These are phyloP conservation scores for Anguilla pacifica DNA, from an alignment of 2,797 vertebrate genomes.

Conservation along the genomic window DNA sequence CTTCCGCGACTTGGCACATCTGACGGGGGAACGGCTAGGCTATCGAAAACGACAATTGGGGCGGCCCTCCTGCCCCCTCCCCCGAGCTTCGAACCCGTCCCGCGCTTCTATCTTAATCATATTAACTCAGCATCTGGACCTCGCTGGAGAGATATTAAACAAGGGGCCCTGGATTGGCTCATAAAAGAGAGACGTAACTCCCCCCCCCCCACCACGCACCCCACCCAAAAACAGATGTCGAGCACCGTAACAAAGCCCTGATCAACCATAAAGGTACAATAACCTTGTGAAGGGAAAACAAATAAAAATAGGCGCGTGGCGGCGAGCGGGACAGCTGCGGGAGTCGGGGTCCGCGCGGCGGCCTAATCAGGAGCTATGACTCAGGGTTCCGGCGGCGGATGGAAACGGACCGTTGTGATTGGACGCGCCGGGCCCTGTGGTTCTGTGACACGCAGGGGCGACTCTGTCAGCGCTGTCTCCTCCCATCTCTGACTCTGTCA, in stretches of 20 bases:
- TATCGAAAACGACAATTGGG: not conserved
- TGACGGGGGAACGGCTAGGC: not conserved
- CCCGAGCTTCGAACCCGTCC: conserved; percentile 68
- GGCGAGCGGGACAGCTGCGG: conserved; percentile 82
- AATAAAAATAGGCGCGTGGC: conserved; percentile 78
- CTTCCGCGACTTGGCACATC: not conserved
- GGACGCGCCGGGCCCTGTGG: not conserved
- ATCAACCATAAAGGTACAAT: conserved; percentile 84
- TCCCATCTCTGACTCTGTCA: not conserved
- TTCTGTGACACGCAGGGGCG: not conserved
- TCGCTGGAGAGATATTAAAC: conserved; percentile 59
- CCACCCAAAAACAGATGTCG: conserved; percentile 77
- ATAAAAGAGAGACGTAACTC: conserved; percentile 18
- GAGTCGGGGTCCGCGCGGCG: conserved; percentile 72
- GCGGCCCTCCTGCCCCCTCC: conserved; percentile 46
- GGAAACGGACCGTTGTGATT: not conserved
- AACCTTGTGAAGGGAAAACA: conserved; percentile 79
- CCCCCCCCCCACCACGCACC: conserved; percentile 43
- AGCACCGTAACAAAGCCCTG: conserved; percentile 78
- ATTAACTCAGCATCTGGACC: conserved; percentile 62
- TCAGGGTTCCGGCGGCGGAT: conserved; percentile 21
- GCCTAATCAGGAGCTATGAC: conserved; percentile 70
- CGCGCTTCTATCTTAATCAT: conserved; percentile 65
- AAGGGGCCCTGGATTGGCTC: conserved; percentile 27
- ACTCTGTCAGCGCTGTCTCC: not conserved